phyloP scores from a whole-genome alignment of 2,113 vertebrate species.

The Porphyrio hochstetteri region DNA sequence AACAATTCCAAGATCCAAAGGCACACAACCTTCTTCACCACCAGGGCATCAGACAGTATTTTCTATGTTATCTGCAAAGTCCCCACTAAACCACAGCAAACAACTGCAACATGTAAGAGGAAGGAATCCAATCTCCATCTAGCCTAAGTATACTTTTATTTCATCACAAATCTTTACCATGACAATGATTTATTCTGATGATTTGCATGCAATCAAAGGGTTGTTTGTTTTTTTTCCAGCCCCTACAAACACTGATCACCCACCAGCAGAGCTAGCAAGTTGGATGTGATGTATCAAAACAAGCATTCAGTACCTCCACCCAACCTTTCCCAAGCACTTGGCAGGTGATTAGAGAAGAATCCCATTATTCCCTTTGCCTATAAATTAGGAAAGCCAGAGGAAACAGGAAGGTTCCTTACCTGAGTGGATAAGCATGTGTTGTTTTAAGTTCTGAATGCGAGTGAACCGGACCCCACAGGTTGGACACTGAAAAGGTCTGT shows the following conservation, averaged over 20 bases:
- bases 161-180: not conserved
- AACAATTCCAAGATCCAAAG: not conserved
- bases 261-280: not conserved
- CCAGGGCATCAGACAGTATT: not conserved
- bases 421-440: constrained; percentile 99
- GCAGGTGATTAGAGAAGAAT: not conserved
- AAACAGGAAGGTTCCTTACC: constrained; percentile 73
- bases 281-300: not conserved
- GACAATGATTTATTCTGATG: not conserved
- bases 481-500: constrained; percentile 95
- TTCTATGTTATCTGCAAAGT: not conserved
- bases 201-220: not conserved
- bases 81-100: not conserved
- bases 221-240: not conserved
- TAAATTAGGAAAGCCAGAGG: not conserved
- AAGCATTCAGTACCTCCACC: not conserved
- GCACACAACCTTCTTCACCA: not conserved
- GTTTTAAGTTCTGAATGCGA: constrained; percentile 98
- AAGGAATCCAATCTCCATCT: not conserved
- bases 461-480: constrained; percentile 98
- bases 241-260: constrained; percentile 14
- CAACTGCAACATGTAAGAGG: not conserved
- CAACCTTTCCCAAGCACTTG: not conserved
- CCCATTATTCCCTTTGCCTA: not conserved
- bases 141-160: not conserved